Evolutionary conservation across 2,113 vertebrate genomes (phyloP), one percentile per base, ranked within the genome.

Genomic region (Dicrurus megarhynchus): DNA sequence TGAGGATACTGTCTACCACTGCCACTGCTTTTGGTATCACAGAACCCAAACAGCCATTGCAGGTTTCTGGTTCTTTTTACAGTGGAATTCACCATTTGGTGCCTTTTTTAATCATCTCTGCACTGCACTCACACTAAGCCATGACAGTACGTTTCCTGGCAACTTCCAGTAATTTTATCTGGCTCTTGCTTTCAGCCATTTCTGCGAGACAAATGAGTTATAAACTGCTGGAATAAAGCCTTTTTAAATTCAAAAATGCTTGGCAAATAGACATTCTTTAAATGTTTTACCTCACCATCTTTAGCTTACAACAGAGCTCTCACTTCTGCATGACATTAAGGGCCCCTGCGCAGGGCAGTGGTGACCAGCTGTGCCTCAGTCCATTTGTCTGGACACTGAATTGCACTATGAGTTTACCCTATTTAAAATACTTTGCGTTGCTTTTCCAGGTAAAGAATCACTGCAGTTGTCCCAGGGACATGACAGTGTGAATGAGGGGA

Each of bases 81-180:
- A 7, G 17, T 6, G 35, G 35, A 30, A 84, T 80, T 74, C 64
- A 32, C 47, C 80, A 10, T 39, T 90, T 90, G 63, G 49, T 90
- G 79, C 77, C 64, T 37, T 67, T 75, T 93, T 65, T 18, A 85
- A 76, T 87, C 87, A 16, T 22, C 78, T 15, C 61, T 15, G 32
- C 0, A 0, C 1, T 49, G 61, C 1, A 49, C 37, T 42, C 3
- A 0, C 2, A 4, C 84, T 69, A 56, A 92, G 87, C 86, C 57
- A 3, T 8, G 39, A 41, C 84, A 33, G 37, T 4, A 30, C 23
- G 33, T 89, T 81, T 94, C 96, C 84, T 89, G 90, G 90, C 94
- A 96, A 82, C 93, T 89, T 65, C 52, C 50, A 87, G 74, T 85
- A 42, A 82, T 87, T 91, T 68, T 56, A 84, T 67, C 93, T 82